A percentile compares a stretch with the other conserved stretches of the same genome.
These are phyloP conservation scores for Brassicogethes aeneus DNA, from an alignment of 2,888 invertebrate species.

Conservation along the genomic window DNA sequence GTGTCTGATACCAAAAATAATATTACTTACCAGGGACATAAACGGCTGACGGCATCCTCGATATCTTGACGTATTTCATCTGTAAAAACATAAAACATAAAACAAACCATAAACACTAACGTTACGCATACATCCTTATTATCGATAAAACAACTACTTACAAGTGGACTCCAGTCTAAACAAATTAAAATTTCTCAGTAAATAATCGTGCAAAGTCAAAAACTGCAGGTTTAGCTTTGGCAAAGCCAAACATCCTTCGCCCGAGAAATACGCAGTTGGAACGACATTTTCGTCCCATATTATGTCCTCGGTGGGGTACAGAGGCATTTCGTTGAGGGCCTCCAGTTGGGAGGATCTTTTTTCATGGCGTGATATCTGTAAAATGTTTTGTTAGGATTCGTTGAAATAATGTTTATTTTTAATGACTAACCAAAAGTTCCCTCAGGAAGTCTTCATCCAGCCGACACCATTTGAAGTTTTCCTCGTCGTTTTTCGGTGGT, in stretches of 20 bases:
- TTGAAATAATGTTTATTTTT: background rate
- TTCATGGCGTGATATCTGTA: slow-evolving; percentile 75
- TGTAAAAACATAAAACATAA: slow-evolving; percentile 43
- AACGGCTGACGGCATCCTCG: slow-evolving; percentile 90
- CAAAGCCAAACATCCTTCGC: slow-evolving; percentile 90
- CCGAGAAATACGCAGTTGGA: slow-evolving; percentile 93
- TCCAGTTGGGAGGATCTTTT: slow-evolving; percentile 85
- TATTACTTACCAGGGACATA: slow-evolving; percentile 79
- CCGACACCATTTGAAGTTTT: slow-evolving; percentile 64
- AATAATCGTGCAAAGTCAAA: slow-evolving; percentile 94
- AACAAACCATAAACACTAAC: too few relatives aligned
- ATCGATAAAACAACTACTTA: slow-evolving; percentile 42
- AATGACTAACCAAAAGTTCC: slow-evolving; percentile 67
- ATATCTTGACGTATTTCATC: slow-evolving; percentile 98
- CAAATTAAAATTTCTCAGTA: slow-evolving; percentile 93
- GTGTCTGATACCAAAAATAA: too few relatives aligned
- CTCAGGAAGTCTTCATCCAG: slow-evolving; percentile 73
- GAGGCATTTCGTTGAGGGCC: slow-evolving; percentile 92
- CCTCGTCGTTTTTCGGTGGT: slow-evolving; percentile 61
- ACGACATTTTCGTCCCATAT: slow-evolving; percentile 99
- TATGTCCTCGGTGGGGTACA: slow-evolving; percentile 96
- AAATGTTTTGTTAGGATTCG: slow-evolving; percentile 7
- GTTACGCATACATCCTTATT: background rate
- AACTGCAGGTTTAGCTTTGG: slow-evolving; percentile 98
- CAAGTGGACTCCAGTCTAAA: slow-evolving; percentile 97